Evolutionary conservation across 2,113 vertebrate genomes (phyloP).

Genomic region (Galeopterus variegatus): DNA sequence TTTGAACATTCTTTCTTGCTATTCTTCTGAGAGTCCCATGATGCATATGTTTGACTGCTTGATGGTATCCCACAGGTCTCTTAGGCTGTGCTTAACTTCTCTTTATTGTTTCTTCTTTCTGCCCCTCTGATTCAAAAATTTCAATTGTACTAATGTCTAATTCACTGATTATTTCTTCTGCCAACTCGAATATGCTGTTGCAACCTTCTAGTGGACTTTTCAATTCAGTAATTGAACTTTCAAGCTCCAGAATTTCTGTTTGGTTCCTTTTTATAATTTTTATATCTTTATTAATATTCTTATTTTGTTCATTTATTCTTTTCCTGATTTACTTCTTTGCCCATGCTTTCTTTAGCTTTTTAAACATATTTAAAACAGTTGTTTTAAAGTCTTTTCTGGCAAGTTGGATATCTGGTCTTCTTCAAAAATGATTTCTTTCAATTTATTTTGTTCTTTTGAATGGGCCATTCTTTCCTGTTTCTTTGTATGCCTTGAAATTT

Average conservation of each 20-base stretch:
- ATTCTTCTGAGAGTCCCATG: neutral
- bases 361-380: neutral
- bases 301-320: neutral
- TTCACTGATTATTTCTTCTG: neutral
- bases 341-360: neutral
- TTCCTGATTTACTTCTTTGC: neutral
- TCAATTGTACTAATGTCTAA: neutral
- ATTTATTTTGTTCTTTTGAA: neutral
- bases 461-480: neutral
- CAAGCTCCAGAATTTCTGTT: neutral
- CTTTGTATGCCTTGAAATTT: neutral
- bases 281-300: neutral
- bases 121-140: neutral
- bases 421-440: neutral
- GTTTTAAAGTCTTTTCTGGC: neutral
- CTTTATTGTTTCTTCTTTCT: neutral
- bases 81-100: neutral
- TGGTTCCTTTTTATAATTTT: neutral
- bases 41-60: neutral
- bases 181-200: neutral
- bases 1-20: neutral
- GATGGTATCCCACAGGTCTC: neutral
- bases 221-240: neutral
- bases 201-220: neutral
- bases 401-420: neutral